phyloP scores from a whole-genome alignment of 2,797 vertebrate genomes.

The Peromyscus aztecus region DNA sequence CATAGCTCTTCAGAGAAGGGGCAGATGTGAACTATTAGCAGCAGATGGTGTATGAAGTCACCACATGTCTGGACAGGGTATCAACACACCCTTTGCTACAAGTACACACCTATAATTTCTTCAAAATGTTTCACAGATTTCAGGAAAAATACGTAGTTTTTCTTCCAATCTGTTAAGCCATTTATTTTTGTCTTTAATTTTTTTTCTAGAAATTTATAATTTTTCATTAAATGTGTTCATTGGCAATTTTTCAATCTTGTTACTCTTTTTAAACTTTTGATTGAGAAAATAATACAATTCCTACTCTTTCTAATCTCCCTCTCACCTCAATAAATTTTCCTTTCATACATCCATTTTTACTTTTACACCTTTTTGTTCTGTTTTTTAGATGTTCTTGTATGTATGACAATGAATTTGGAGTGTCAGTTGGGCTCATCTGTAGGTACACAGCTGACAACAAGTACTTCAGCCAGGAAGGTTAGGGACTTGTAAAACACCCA shows the following conservation, averaged over 20 bases:
- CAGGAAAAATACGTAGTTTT: not conserved
- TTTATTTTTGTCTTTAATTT: not conserved
- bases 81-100: not conserved
- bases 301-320: not conserved
- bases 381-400: not conserved
- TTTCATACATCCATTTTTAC: not conserved
- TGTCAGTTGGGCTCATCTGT: not conserved
- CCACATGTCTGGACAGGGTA: not conserved
- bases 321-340: not conserved
- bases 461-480: not conserved
- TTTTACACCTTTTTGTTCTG: not conserved
- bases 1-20: not conserved
- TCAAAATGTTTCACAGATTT: not conserved
- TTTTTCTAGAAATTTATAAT: not conserved
- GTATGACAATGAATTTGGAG: not conserved
- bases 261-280: not conserved
- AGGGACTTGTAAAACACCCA: not conserved
- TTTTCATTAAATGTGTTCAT: not conserved
- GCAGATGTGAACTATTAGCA: not conserved
- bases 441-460: not conserved
- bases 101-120: not conserved
- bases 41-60: not conserved
- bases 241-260: not conserved
- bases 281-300: not conserved
- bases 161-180: not conserved